Conservation (phyloP, 2,888 invertebrate species). For the Frankliniella fusca region DNA sequence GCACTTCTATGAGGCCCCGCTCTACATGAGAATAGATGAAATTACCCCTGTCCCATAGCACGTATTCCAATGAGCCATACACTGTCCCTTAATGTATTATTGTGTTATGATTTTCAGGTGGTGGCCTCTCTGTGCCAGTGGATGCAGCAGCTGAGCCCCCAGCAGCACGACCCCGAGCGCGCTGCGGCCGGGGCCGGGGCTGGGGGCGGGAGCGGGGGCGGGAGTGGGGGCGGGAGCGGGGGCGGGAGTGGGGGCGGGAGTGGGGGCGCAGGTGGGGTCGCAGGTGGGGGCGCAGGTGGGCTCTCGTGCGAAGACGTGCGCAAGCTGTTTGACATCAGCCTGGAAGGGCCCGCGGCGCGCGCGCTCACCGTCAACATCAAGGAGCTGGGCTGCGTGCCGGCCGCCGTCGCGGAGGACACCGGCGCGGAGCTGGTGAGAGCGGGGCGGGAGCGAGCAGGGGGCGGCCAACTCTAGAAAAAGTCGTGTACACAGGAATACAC, state of each 20-base stretch:
- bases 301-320: conserved; percentile 4
- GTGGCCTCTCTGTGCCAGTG: conserved; percentile 1
- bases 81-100: too few species aligned
- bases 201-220: neutral
- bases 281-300: neutral
- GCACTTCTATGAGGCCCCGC: too few species aligned
- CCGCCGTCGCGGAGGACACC: neutral
- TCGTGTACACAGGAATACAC: too few species aligned
- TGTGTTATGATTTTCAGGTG: neutral
- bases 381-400: neutral
- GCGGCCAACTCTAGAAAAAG: too few species aligned
- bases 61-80: too few species aligned
- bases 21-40: too few species aligned
- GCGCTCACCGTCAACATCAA: conserved; percentile 13
- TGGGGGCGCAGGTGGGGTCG: neutral
- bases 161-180: neutral
- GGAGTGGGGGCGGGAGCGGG: neutral
- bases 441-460: too few species aligned
- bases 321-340: conserved; percentile 19
- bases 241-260: neutral
- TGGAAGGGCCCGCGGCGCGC: conserved; percentile 4
- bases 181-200: neutral
- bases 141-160: conserved; percentile 12
- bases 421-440: neutral
- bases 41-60: too few species aligned